phyloP scores from a whole-genome alignment of 1,140 invertebrate species.

The Oreohelix idahoensis region DNA sequence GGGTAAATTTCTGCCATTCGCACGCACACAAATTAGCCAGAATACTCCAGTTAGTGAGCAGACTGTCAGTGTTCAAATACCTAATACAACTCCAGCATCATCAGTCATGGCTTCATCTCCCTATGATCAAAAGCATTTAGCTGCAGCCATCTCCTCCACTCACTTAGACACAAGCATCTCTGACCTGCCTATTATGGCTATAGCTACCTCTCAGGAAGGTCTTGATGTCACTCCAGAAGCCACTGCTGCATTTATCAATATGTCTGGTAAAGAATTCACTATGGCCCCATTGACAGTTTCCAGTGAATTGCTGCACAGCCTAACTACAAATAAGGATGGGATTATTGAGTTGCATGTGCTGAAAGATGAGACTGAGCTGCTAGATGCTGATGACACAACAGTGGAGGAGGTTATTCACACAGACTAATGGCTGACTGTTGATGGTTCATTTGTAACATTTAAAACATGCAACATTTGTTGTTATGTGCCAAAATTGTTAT shows the following conservation, averaged over 20 bases:
- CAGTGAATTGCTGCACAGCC: constrained; percentile 20
- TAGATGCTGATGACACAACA: constrained; percentile 7
- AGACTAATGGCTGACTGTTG: neutral
- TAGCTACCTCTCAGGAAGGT: constrained; percentile 3
- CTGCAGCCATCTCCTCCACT: neutral
- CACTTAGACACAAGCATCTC: constrained; percentile 3
- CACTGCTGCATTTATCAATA: constrained; percentile 9
- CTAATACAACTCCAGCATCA: neutral
- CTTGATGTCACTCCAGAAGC: neutral
- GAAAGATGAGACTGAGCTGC: constrained; percentile 3
- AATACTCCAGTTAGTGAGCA: neutral
- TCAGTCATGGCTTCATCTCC: neutral
- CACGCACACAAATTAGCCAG: neutral
- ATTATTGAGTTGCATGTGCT: constrained; percentile 33
- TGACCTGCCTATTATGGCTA: neutral
- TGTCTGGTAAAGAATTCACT: constrained; percentile 19
- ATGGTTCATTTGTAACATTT: neutral
- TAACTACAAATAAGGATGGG: constrained; percentile 22
- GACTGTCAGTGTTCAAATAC: neutral
- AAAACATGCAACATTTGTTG: neutral
- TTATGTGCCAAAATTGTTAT: too few relatives aligned
- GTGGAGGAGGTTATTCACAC: constrained; percentile 23
- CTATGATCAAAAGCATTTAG: neutral
- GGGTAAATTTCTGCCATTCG: constrained; percentile 29
- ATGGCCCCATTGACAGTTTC: constrained; percentile 16